These are phyloP conservation scores for Gymnobelideus leadbeateri DNA, from an alignment of 2,113 vertebrate species.

Conservation along the genomic window DNA sequence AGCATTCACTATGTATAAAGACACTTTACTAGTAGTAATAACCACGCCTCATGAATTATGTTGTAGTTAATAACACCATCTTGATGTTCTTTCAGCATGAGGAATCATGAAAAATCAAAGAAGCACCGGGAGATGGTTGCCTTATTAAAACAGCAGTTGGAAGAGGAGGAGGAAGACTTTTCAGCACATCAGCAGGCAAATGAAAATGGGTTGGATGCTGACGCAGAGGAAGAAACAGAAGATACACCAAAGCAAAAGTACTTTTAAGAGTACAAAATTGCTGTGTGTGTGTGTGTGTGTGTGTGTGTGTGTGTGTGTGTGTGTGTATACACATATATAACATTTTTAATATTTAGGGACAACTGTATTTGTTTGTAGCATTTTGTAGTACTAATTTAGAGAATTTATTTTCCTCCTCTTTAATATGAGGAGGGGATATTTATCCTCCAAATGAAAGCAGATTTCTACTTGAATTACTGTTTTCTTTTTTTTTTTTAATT, in stretches of 20 bases:
- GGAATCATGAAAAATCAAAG: conserved; percentile 96
- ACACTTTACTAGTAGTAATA: background rate
- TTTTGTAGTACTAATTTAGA: background rate
- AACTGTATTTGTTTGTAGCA: background rate
- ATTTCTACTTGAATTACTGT: background rate
- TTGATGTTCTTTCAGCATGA: conserved; percentile 87
- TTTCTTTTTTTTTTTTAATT: background rate
- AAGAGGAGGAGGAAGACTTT: conserved; percentile 90
- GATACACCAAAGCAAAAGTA: conserved; percentile 90
- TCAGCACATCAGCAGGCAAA: conserved; percentile 69
- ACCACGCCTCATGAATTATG: background rate
- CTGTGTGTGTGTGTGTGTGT: background rate
- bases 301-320: background rate
- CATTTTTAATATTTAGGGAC: background rate
- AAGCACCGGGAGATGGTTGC: conserved; percentile 96
- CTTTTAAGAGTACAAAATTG: conserved; percentile 18
- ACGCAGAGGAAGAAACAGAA: conserved; percentile 83
- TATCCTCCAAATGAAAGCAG: background rate
- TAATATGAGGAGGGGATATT: background rate
- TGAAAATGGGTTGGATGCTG: conserved; percentile 71
- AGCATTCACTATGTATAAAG: background rate
- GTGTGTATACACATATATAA: too few species aligned
- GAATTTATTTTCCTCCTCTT: background rate
- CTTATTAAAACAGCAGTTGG: conserved; percentile 92
- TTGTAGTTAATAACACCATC: background rate